phyloP scores from a whole-genome alignment of 2,888 invertebrate genomes.

The Zhuqinia jingwanae region DNA sequence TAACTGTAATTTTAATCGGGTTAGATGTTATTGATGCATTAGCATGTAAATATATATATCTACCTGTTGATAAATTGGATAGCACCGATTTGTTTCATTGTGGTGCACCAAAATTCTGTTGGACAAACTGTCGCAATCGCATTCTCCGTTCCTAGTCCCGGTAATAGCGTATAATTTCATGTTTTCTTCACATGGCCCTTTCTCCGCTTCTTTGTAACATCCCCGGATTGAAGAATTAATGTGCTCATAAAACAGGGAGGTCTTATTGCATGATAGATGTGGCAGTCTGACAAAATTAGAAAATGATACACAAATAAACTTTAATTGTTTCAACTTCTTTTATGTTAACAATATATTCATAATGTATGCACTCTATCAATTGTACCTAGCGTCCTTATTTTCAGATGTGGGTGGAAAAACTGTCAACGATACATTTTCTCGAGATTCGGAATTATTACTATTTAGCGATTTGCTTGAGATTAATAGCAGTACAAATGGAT shows the following conservation, averaged over 20 bases:
- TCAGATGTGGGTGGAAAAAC: no score
- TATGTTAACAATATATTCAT: no score
- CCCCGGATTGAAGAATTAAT: constrained; percentile 9
- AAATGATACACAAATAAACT: no score
- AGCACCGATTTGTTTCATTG: constrained; percentile 52
- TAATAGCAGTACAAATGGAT: neutral
- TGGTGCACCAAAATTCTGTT: constrained; percentile 55
- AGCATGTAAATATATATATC: no score
- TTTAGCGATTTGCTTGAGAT: neutral
- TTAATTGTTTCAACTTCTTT: no score
- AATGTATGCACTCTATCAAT: no score
- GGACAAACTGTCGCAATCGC: constrained; percentile 55
- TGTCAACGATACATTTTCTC: no score
- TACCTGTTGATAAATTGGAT: constrained; percentile 68
- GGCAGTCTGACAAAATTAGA: no score
- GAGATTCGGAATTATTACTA: neutral
- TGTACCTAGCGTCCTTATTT: neutral
- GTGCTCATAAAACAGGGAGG: constrained; percentile 1
- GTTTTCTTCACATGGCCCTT: constrained; percentile 65
- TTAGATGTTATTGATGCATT: no score
- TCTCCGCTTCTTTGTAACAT: constrained; percentile 37
- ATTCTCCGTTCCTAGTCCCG: constrained; percentile 54
- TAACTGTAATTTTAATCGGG: no score
- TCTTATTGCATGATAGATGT: no score
- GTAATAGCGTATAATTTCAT: constrained; percentile 55